Conservation (phyloP, 1,140 invertebrate genomes). For the Conus betulinus region DNA sequence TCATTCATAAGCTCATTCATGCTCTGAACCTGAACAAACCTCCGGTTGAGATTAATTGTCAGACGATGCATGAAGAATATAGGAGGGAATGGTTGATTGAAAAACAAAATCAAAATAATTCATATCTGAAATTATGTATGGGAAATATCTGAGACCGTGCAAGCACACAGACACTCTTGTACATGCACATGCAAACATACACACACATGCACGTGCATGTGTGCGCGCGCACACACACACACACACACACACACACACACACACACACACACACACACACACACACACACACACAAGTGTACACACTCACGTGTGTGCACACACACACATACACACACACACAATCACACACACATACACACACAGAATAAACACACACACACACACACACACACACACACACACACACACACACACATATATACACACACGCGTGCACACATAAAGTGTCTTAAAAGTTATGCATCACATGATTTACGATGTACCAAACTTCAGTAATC, state of each 20-base stretch:
- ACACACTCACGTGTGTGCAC: background rate
- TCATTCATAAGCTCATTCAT: conserved; percentile 84
- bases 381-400: too few relatives aligned
- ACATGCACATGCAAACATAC: too few relatives aligned
- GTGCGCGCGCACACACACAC: too few relatives aligned
- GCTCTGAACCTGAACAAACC: conserved; percentile 80
- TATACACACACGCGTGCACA: too few relatives aligned
- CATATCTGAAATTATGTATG: background rate
- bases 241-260: background rate
- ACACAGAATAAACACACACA: background rate
- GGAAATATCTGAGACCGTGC: background rate
- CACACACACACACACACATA: too few relatives aligned
- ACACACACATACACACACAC: conserved; percentile 3
- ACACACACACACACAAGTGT: background rate
- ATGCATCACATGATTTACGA: too few relatives aligned
- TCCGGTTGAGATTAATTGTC: conserved; percentile 70
- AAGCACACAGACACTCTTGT: too few relatives aligned
- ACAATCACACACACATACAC: conserved; percentile 11
- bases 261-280: conserved; percentile 10
- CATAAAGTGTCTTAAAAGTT: too few relatives aligned
- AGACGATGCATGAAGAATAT: background rate
- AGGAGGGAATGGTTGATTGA: background rate
- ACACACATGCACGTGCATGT: too few relatives aligned
- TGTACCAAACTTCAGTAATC: too few relatives aligned
- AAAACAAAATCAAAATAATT: conserved; percentile 20